Base-by-base conservation (phyloP, 2,113 vertebrate species). In the Hemiscyllium ocellatum region DNA sequence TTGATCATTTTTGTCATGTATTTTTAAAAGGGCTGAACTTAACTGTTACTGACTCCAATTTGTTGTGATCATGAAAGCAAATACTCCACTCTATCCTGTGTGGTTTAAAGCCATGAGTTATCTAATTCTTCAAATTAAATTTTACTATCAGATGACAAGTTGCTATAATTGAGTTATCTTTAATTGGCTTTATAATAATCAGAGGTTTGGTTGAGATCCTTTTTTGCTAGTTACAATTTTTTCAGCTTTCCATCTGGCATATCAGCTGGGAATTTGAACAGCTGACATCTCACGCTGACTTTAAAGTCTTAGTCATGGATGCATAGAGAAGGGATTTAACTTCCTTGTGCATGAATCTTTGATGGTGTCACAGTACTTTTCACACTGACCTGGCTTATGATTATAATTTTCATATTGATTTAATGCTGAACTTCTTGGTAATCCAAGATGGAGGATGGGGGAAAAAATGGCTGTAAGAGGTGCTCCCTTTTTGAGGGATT, bases 371-470 rank as follows among this genome's bases (percentile, higher is more conserved):
- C 52, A 61, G 87, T 90, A 90, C 61, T 90, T 89, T 90, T 56
- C 56, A 15, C 33, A 15, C 26, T 90, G 87, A 56, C 87, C 52
- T 90, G 33, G 29, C 61, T 2, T 65, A 61, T 29, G 61, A 26
- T 29, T 56, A 61, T 56, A 90, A 90, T 90, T 90, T 90, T 61
- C 61, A 90, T 90, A 90, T 65, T 91, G 65, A 65, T 65, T 65
- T 52, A 50, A 56, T 61, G 56, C 26, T 65, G 56, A 91, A 91
- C n/a, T 47, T 47, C 42, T 47, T 47, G 42, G 42, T 47, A 47
- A 47, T 47, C 42, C 42, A 47, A 47, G 42, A 47, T 47, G 42
- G 42, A 47, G 42, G 42, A 47, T 1, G 42, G n/a, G 42, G 1
- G 1, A 47, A 47, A 47, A 47, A 47, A 47, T 47, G 42, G 42